Percentiles rank a stretch among this genome's conserved stretches.
Evolutionary conservation across 2,113 vertebrate species (phyloP).

Genomic region (Phalacrocorax brasilianus): DNA sequence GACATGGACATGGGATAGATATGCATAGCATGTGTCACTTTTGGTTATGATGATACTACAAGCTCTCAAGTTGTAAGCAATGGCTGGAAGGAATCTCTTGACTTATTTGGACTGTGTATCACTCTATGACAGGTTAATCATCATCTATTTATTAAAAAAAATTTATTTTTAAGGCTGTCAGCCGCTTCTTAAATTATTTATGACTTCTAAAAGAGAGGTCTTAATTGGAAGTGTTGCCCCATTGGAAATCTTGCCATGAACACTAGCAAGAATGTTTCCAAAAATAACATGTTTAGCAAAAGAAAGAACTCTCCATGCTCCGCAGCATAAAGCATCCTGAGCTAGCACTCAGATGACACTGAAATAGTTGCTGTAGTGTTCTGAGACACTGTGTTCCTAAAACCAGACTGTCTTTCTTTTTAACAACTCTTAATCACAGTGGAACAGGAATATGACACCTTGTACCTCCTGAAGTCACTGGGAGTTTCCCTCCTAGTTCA

Average conservation of each 20-base stretch:
- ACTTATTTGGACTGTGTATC: not conserved
- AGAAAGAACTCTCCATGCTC: not conserved
- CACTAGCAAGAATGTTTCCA: not conserved
- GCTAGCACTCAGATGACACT: not conserved
- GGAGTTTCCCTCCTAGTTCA: not conserved
- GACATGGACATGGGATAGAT: not conserved
- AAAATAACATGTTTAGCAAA: not conserved
- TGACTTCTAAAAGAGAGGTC: not conserved
- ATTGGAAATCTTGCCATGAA: not conserved
- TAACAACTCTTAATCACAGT: not conserved
- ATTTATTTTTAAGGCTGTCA: not conserved
- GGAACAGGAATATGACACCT: not conserved
- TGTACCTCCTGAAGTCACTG: not conserved
- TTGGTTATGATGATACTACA: not conserved
- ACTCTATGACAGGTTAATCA: not conserved
- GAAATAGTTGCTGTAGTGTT: not conserved
- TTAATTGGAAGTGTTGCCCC: slow-evolving; percentile 18
- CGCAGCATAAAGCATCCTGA: not conserved
- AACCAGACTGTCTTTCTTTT: not conserved
- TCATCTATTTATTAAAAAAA: not conserved
- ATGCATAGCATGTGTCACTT: not conserved
- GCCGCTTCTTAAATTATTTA: not conserved
- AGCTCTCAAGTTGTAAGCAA: not conserved
- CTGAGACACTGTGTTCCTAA: not conserved
- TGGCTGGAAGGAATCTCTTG: not conserved